Evolutionary conservation across 2,113 vertebrate genomes (phyloP).

Genomic region (Trogon surrucura): DNA sequence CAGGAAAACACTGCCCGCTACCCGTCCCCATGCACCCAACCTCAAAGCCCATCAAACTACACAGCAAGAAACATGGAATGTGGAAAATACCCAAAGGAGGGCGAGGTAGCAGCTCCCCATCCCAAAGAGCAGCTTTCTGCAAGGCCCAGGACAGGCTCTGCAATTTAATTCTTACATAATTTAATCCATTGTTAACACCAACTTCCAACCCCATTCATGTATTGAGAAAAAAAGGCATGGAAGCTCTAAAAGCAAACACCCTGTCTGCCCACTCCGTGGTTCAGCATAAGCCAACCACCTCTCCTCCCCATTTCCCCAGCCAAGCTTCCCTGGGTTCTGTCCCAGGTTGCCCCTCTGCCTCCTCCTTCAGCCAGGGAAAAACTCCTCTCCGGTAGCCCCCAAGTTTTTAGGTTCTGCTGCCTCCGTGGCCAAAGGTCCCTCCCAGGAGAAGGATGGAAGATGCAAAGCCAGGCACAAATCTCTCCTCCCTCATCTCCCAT

Average conservation of each 20-base stretch:
- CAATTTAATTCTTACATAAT: neutral
- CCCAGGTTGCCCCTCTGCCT: neutral
- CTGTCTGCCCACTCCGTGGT: accelerated
- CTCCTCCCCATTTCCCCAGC: neutral
- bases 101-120: neutral
- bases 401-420: neutral
- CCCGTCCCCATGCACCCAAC: neutral
- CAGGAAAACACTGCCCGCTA: neutral
- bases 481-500: neutral
- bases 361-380: neutral
- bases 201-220: neutral
- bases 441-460: neutral
- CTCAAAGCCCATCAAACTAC: neutral
- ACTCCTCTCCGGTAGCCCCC: neutral
- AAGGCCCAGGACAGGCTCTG: neutral
- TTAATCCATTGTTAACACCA: neutral
- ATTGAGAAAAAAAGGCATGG: neutral
- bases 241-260: neutral
- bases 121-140: neutral
- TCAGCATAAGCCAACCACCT: neutral
- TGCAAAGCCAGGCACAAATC: neutral
- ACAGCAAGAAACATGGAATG: neutral
- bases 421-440: neutral
- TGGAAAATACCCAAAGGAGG: neutral
- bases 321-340: neutral